These are phyloP conservation scores for Tanypteryx hageni DNA, from an alignment of 2,888 invertebrate genomes.

Conservation along the genomic window DNA sequence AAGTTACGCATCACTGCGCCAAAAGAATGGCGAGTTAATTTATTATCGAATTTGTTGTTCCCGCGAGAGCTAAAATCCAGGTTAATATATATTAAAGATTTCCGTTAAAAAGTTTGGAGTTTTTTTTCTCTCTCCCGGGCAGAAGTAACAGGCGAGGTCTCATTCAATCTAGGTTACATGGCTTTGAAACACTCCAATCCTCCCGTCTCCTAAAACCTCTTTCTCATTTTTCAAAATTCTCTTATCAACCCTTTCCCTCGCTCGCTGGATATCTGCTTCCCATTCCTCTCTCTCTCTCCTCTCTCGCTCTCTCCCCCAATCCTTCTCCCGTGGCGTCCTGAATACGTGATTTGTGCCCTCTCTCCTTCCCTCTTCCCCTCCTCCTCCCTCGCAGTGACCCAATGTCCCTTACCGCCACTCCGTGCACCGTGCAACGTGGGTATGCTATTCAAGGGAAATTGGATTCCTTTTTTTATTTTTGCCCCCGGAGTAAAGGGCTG, in stretches of 20 bases:
- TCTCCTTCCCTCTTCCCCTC: not conserved
- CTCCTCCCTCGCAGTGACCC: not conserved
- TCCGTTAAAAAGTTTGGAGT: too few species aligned
- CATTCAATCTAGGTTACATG: not conserved
- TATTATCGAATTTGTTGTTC: too few species aligned
- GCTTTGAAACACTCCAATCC: not conserved
- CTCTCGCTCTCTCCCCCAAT: too few species aligned
- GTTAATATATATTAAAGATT: too few species aligned
- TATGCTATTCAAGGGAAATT: not conserved
- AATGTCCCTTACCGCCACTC: not conserved
- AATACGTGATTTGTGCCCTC: not conserved
- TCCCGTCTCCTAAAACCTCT: not conserved
- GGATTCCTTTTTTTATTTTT: not conserved
- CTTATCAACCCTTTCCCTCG: not conserved
- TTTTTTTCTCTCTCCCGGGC: too few species aligned
- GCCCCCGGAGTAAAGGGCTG: not conserved
- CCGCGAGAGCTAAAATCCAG: too few species aligned
- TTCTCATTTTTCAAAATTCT: constrained; percentile 16
- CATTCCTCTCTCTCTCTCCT: too few species aligned
- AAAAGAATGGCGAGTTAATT: too few species aligned
- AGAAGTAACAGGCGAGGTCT: not conserved
- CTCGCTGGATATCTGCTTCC: too few species aligned
- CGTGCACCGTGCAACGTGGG: not conserved
- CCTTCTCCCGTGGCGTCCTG: not conserved
- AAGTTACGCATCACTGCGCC: too few species aligned